Evolutionary conservation across 2,113 vertebrate genomes (phyloP).

Genomic region (Corythaeola cristata): DNA sequence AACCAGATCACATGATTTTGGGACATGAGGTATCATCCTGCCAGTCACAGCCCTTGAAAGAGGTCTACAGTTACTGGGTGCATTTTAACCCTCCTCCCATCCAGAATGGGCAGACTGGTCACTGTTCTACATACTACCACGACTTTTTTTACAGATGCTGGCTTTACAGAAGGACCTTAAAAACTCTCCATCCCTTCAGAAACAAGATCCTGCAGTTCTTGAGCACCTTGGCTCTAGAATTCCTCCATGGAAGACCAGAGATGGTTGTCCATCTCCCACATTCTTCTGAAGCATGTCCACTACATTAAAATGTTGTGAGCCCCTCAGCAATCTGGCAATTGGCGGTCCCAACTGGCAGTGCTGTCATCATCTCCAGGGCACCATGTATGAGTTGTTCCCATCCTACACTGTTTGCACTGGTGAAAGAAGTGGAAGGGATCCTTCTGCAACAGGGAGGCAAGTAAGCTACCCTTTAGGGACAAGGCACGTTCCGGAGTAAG

Average conservation of each 20-base stretch:
- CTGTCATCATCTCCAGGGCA: neutral
- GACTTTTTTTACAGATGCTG: neutral
- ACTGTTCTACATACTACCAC: fast-evolving
- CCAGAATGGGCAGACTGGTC: too few species aligned
- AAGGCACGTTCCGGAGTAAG: neutral
- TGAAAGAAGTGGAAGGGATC: neutral
- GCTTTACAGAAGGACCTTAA: neutral
- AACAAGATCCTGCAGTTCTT: neutral
- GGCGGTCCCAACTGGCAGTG: neutral
- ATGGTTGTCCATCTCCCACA: neutral
- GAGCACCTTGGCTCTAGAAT: neutral
- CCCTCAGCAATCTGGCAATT: neutral
- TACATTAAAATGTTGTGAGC: neutral
- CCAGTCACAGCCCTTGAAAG: neutral
- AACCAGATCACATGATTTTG: neutral
- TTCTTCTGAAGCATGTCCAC: neutral
- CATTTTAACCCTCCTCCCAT: neutral
- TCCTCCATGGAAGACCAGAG: neutral
- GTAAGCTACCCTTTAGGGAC: neutral
- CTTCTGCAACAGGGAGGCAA: neutral
- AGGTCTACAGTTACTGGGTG: too few species aligned
- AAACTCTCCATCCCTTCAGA: neutral
- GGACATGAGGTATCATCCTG: neutral
- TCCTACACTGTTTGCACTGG: neutral
- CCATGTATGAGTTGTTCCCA: neutral